A percentile compares a stretch with the other conserved stretches of the same genome.
Conservation (phyloP, 1,140 invertebrate genomes). For the Macrosteles quadrilineatus region DNA sequence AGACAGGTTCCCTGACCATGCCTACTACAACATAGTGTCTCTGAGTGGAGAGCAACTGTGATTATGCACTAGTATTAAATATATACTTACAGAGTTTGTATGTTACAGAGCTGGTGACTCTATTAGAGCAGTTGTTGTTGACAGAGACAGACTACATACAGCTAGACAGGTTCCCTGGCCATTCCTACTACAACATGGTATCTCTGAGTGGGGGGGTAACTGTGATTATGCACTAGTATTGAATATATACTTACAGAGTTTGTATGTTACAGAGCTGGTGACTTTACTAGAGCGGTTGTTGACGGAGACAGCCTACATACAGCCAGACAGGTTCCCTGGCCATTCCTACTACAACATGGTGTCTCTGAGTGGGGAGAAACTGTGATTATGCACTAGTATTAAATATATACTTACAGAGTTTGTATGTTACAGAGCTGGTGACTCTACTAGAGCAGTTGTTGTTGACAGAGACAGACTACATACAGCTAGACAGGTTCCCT, state of each 20-base stretch:
- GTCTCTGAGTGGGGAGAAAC: conserved; percentile 84
- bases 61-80: conserved; percentile 63
- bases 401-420: no score
- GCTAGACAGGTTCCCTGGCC: conserved; percentile 88
- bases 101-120: conserved; percentile 75
- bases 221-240: conserved; percentile 58
- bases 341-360: conserved; percentile 93
- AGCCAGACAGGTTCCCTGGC: conserved; percentile 88
- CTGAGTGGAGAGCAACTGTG: conserved; percentile 74
- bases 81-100: no score
- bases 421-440: conserved; percentile 74
- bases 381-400: conserved; percentile 58
- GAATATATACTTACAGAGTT: no score
- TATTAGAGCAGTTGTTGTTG: conserved; percentile 78
- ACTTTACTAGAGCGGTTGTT: conserved; percentile 76
- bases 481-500: conserved; percentile 88
- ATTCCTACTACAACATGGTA: conserved; percentile 88
- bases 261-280: conserved; percentile 71
- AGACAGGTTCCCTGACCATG: conserved; percentile 89
- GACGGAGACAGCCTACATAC: conserved; percentile 90
- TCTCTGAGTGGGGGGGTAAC: conserved; percentile 82
- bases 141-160: conserved; percentile 93
- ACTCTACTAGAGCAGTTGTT: conserved; percentile 76
- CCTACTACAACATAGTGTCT: conserved; percentile 87
- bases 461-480: conserved; percentile 88